Evolutionary conservation across 2,113 vertebrate species (phyloP).

Genomic region (Electrona antarctica): DNA sequence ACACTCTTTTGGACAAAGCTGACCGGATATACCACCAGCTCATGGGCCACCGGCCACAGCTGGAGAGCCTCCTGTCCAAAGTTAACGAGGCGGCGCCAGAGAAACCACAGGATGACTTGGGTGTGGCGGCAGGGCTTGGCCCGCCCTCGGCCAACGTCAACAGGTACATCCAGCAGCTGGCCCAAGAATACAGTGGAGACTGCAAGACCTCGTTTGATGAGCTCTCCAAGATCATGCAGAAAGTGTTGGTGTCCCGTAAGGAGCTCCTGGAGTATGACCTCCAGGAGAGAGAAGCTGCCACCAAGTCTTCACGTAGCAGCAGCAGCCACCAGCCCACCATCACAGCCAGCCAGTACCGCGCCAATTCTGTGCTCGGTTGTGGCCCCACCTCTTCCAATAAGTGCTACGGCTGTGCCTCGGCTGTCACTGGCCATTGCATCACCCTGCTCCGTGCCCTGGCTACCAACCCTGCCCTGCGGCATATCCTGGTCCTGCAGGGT

Average conservation of each 20-base stretch:
- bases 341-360: conserved; percentile 95
- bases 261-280: conserved; percentile 96
- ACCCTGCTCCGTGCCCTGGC: conserved; percentile 94
- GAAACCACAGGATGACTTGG: conserved; percentile 96
- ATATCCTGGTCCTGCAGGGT: conserved; percentile 96
- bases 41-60: conserved; percentile 95
- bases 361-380: conserved; percentile 92
- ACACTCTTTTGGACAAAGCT: conserved; percentile 95
- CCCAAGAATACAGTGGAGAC: conserved; percentile 97
- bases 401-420: conserved; percentile 97
- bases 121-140: conserved; percentile 87
- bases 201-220: conserved; percentile 98
- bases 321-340: conserved; percentile 90
- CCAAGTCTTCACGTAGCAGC: conserved; percentile 88
- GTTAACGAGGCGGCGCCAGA: conserved; percentile 97
- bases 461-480: conserved; percentile 92
- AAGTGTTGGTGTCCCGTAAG: conserved; percentile 98
- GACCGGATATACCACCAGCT: conserved; percentile 98
- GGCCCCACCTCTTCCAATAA: conserved; percentile 97
- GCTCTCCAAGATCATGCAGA: conserved; percentile 98
- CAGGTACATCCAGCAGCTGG: conserved; percentile 95
- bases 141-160: conserved; percentile 95
- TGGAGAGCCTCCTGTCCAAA: conserved; percentile 95
- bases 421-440: conserved; percentile 96
- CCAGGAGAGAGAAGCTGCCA: conserved; percentile 95